Conservation (phyloP, 2,888 invertebrate genomes). For the Phoenoteleia sp. region DNA sequence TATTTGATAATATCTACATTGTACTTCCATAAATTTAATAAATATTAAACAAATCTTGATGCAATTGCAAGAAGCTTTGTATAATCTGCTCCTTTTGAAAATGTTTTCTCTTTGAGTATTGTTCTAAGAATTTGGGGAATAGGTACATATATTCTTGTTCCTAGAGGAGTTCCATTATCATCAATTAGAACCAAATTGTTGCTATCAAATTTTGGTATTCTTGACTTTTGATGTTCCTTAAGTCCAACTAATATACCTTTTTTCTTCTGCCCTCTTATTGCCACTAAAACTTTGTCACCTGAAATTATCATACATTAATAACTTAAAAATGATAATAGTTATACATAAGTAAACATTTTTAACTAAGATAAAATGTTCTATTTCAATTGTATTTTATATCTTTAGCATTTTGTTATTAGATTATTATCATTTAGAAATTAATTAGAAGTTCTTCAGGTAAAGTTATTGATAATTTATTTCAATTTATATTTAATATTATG, state of each 20-base stretch:
- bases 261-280: constrained; percentile 98
- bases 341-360: too few relatives aligned
- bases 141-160: constrained; percentile 98
- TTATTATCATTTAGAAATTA: too few relatives aligned
- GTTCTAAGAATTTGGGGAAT: constrained; percentile 96
- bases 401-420: too few relatives aligned
- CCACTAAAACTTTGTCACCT: constrained; percentile 96
- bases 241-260: constrained; percentile 96
- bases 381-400: too few relatives aligned
- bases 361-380: too few relatives aligned
- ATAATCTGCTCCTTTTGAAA: constrained; percentile 95
- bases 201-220: constrained; percentile 96
- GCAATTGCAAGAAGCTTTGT: constrained; percentile 97
- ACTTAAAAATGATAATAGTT: too few relatives aligned
- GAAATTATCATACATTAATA: background rate
- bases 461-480: too few relatives aligned
- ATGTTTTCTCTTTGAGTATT: constrained; percentile 93
- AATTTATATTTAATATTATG: background rate
- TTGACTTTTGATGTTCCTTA: constrained; percentile 93
- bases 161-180: constrained; percentile 97
- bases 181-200: constrained; percentile 99
- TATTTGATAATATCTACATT: background rate
- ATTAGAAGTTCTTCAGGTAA: too few relatives aligned
- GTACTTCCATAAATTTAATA: background rate
- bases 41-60: constrained; percentile 93